phyloP scores from a whole-genome alignment of 2,113 vertebrate species.

The Myxocyprinus asiaticus region DNA sequence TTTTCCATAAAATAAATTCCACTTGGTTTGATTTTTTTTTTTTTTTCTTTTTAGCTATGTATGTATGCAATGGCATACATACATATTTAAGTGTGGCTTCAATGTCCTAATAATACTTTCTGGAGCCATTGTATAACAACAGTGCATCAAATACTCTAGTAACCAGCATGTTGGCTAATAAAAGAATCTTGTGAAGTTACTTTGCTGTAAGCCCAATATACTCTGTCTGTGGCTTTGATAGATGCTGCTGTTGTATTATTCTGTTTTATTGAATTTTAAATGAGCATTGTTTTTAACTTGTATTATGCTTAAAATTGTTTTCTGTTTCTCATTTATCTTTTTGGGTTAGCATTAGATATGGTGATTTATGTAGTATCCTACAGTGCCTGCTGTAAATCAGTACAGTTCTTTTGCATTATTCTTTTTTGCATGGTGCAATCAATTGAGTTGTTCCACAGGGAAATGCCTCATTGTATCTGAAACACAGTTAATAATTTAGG shows the following conservation, averaged over 20 bases:
- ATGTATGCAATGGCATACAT: background rate
- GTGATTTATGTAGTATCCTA: slow-evolving; percentile 3
- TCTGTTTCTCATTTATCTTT: background rate
- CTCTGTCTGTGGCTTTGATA: slow-evolving; percentile 2
- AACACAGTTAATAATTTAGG: slow-evolving; percentile 30
- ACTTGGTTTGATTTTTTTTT: background rate
- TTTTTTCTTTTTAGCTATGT: background rate
- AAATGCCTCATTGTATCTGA: background rate
- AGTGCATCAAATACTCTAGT: too few species aligned
- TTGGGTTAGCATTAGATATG: slow-evolving; percentile 17
- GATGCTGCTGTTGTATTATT: background rate
- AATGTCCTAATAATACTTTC: too few species aligned
- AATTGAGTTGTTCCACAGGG: background rate
- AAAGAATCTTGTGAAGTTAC: too few species aligned
- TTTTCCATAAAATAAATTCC: background rate
- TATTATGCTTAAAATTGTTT: too few species aligned
- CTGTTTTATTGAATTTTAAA: slow-evolving; percentile 31
- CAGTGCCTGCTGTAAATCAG: background rate
- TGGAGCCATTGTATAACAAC: too few species aligned
- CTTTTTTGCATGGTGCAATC: background rate
- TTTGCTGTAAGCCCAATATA: too few species aligned
- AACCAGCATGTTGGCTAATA: too few species aligned
- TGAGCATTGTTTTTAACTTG: slow-evolving; percentile 6
- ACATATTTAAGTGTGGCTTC: background rate
- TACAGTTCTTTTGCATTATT: background rate